Evolutionary conservation across 2,113 vertebrate genomes (phyloP).

Genomic region (Lamprotornis superbus): DNA sequence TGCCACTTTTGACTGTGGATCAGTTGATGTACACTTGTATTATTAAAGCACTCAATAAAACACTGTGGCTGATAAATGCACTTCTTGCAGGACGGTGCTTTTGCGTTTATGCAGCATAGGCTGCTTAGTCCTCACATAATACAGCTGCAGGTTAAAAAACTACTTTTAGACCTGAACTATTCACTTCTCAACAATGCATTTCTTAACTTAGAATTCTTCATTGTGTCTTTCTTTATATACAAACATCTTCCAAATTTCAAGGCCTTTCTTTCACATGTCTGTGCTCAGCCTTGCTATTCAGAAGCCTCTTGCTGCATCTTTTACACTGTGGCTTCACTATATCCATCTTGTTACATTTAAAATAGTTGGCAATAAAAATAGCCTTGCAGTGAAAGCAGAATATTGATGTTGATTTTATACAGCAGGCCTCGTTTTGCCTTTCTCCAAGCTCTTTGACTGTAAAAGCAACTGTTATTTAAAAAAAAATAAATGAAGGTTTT

Average conservation of each 20-base stretch:
- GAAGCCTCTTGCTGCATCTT: background rate
- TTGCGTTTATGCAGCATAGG: background rate
- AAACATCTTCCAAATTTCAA: background rate
- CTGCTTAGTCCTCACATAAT: background rate
- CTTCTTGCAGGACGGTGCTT: conserved; percentile 31
- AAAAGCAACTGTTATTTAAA: conserved; percentile 36
- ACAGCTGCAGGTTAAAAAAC: background rate
- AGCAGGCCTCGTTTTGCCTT: background rate
- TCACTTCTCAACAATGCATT: background rate
- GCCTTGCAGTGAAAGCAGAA: conserved; percentile 7
- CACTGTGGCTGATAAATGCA: conserved; percentile 89
- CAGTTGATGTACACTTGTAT: conserved; percentile 99
- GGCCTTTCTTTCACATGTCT: background rate
- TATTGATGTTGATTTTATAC: background rate
- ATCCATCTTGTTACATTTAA: conserved; percentile 10
- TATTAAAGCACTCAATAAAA: conserved; percentile 99
- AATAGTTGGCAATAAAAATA: conserved; percentile 33
- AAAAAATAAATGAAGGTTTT: conserved; percentile 47
- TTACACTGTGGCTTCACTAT: background rate
- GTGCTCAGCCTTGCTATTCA: background rate
- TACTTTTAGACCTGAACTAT: conserved; percentile 7
- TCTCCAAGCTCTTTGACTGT: conserved; percentile 30
- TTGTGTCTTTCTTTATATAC: background rate
- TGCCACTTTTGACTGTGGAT: conserved; percentile 92
- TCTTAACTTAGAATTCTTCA: conserved; percentile 11